These are phyloP conservation scores for Anarsia innoxiella DNA, from an alignment of 2,888 invertebrate species.

Conservation along the genomic window DNA sequence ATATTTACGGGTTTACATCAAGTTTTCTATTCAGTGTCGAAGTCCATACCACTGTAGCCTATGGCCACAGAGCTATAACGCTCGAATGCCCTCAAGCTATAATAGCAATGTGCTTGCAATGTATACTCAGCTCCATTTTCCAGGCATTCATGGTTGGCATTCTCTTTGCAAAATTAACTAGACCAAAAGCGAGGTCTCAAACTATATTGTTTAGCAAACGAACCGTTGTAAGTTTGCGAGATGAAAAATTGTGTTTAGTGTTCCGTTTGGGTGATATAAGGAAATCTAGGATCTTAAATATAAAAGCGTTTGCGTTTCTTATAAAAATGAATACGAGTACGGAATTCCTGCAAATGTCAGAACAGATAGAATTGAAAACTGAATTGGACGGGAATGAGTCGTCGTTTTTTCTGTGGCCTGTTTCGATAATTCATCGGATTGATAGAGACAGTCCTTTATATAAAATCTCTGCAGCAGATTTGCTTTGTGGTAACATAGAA, in stretches of 20 bases:
- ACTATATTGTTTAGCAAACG: conserved; percentile 94
- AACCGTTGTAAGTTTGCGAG: conserved; percentile 90
- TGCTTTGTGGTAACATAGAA: conserved; percentile 89
- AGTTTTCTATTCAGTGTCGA: conserved; percentile 96
- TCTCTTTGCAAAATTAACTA: conserved; percentile 95
- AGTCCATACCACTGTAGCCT: conserved; percentile 96
- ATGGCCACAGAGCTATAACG: conserved; percentile 89
- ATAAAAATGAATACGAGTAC: conserved; percentile 88
- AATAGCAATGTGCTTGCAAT: conserved; percentile 95
- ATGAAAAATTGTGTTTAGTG: conserved; percentile 89
- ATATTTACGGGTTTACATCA: conserved; percentile 91
- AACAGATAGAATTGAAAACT: conserved; percentile 86
- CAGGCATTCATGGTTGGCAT: conserved; percentile 89
- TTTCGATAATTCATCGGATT: conserved; percentile 93
- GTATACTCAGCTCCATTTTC: conserved; percentile 92
- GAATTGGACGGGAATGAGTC: conserved; percentile 90
- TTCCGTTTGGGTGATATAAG: conserved; percentile 97
- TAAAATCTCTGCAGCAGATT: conserved; percentile 90
- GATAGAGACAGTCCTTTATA: conserved; percentile 91
- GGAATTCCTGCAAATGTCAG: conserved; percentile 81
- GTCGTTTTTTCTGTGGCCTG: conserved; percentile 97
- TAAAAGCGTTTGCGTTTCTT: conserved; percentile 88
- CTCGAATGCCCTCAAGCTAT: conserved; percentile 96
- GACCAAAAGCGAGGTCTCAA: conserved; percentile 95
- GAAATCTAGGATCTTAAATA: conserved; percentile 95